Evolutionary conservation across 2,113 vertebrate species (phyloP).

Genomic region (Ariopsis seemanni): DNA sequence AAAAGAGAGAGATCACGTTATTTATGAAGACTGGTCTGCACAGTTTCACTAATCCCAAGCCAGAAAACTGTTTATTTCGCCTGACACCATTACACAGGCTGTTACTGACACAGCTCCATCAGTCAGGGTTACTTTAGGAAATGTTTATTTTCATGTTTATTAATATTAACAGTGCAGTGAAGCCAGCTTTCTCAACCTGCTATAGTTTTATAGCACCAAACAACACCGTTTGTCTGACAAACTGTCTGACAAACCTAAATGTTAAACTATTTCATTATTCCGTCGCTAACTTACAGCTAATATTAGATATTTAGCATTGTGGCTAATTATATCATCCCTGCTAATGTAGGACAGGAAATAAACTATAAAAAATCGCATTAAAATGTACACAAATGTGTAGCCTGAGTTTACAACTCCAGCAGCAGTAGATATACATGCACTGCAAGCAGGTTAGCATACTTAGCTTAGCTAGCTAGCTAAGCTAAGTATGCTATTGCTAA

Average conservation of each 20-base stretch:
- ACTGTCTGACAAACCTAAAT: not conserved
- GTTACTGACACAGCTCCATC: not conserved
- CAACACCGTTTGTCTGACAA: not conserved
- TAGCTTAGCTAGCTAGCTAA: conserved; percentile 42
- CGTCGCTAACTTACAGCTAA: not conserved
- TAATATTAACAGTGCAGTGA: not conserved
- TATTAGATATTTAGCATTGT: not conserved
- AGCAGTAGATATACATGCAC: not conserved
- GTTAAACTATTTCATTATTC: not conserved
- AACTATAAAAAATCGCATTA: not conserved
- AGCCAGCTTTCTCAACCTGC: not conserved
- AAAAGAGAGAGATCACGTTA: too few relatives aligned
- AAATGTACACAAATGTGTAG: not conserved
- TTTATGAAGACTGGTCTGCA: too few relatives aligned
- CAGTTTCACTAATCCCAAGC: not conserved
- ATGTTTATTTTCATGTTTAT: not conserved
- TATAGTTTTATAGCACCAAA: not conserved
- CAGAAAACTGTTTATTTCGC: not conserved
- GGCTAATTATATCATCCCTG: not conserved
- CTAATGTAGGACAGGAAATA: not conserved
- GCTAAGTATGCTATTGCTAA: conserved; percentile 38
- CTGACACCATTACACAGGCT: not conserved
- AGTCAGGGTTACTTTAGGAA: not conserved
- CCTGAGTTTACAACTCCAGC: not conserved
- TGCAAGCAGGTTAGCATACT: not conserved